Evolutionary conservation across 1,140 invertebrate genomes (phyloP).

Genomic region (Marisa cornuarietis): DNA sequence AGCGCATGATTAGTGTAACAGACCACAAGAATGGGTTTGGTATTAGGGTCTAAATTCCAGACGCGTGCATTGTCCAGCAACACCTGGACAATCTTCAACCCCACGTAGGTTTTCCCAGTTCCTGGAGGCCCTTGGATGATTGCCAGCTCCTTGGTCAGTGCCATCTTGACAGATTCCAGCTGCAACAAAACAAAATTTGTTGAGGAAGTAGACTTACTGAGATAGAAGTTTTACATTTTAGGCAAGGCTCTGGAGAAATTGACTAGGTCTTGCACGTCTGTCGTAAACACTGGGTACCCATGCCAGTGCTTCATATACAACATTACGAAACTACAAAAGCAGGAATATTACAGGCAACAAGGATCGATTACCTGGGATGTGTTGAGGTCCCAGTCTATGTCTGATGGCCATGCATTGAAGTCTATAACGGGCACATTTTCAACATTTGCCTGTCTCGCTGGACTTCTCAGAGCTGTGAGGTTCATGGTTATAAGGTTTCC

Average conservation of each 20-base stretch:
- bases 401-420: constrained; percentile 45
- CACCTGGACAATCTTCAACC: constrained; percentile 61
- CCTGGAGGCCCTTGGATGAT: constrained; percentile 76
- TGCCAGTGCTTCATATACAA: no score
- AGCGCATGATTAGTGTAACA: constrained; percentile 89
- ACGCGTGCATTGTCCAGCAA: constrained; percentile 57
- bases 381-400: constrained; percentile 24
- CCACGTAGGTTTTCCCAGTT: constrained; percentile 63
- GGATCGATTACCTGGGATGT: neutral
- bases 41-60: neutral
- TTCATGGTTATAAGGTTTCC: neutral
- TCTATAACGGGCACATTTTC: neutral
- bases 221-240: neutral
- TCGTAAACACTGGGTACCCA: neutral
- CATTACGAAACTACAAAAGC: neutral
- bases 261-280: neutral
- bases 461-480: constrained; percentile 23
- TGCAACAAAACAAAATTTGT: constrained; percentile 51
- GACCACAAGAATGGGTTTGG: constrained; percentile 77
- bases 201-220: neutral
- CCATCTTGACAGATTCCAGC: constrained; percentile 63
- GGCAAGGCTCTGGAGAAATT: neutral
- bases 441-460: no score
- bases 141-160: constrained; percentile 67
- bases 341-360: neutral